These are phyloP conservation scores for Hippocampus mohnikei DNA, from an alignment of 2,113 vertebrate genomes.

Conservation along the genomic window DNA sequence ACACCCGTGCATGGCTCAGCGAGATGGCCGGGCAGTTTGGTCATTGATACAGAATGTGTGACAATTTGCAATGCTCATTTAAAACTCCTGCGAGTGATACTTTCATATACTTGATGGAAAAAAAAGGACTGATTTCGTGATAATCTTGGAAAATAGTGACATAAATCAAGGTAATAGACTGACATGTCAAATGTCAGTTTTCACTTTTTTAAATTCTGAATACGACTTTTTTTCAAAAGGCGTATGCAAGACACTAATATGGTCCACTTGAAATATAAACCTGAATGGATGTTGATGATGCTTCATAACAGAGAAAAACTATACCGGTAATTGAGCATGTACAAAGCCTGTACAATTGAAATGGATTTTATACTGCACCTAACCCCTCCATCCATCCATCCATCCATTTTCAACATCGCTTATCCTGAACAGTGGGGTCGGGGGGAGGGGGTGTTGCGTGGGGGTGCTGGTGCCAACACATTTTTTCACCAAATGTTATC, in stretches of 20 bases:
- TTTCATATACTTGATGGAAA: constrained; percentile 25
- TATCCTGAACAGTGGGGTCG: too few relatives aligned
- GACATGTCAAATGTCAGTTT: neutral
- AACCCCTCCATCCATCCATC: too few relatives aligned
- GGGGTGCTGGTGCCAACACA: too few relatives aligned
- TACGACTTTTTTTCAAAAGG: too few relatives aligned
- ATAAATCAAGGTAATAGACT: neutral
- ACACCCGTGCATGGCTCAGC: neutral
- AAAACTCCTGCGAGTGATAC: constrained; percentile 40
- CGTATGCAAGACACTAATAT: neutral
- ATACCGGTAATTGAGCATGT: too few relatives aligned
- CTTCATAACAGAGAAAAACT: neutral
- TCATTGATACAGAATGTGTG: neutral
- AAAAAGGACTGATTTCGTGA: neutral
- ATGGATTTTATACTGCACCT: too few relatives aligned
- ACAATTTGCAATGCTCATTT: constrained; percentile 24
- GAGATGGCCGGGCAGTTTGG: neutral
- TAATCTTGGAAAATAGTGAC: neutral
- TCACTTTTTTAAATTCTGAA: neutral
- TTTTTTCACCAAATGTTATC: too few relatives aligned
- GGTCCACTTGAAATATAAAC: neutral
- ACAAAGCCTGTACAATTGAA: too few relatives aligned
- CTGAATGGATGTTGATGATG: neutral
- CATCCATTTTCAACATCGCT: too few relatives aligned
- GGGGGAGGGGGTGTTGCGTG: too few relatives aligned